phyloP scores from a whole-genome alignment of 2,888 invertebrate genomes.

The Archips xylosteana region DNA sequence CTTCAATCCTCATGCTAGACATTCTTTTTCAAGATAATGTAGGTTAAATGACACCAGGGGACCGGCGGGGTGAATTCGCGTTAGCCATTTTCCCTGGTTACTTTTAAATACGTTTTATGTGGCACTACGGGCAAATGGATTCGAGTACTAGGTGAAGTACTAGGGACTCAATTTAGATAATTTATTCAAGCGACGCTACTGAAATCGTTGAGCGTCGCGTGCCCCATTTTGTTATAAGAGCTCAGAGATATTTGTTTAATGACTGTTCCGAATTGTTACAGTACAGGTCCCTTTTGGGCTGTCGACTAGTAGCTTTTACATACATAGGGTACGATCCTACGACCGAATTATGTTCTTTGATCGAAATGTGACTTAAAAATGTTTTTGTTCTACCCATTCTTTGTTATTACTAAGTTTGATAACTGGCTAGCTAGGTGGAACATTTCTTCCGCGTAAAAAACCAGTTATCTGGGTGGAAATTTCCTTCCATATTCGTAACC shows the following conservation, averaged over 20 bases:
- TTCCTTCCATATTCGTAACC: too few relatives aligned
- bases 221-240: constrained; percentile 21
- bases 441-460: too few relatives aligned
- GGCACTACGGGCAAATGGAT: constrained; percentile 45
- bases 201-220: constrained; percentile 19
- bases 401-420: too few relatives aligned
- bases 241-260: not conserved
- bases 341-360: too few relatives aligned
- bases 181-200: constrained; percentile 23
- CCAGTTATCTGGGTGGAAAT: too few relatives aligned
- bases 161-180: constrained; percentile 29
- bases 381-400: too few relatives aligned
- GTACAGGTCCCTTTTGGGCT: too few relatives aligned
- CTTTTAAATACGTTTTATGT: constrained; percentile 61
- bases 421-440: too few relatives aligned
- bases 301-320: too few relatives aligned
- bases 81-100: constrained; percentile 57
- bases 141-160: constrained; percentile 6
- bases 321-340: too few relatives aligned
- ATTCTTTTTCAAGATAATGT: constrained; percentile 52
- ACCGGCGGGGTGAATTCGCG: constrained; percentile 52
- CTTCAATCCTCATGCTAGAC: not conserved
- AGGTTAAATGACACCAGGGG: constrained; percentile 56
- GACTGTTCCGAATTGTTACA: not conserved
- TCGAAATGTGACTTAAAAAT: too few relatives aligned